Conservation (phyloP, 2,113 vertebrate species). For the Marmota flaviventris region DNA sequence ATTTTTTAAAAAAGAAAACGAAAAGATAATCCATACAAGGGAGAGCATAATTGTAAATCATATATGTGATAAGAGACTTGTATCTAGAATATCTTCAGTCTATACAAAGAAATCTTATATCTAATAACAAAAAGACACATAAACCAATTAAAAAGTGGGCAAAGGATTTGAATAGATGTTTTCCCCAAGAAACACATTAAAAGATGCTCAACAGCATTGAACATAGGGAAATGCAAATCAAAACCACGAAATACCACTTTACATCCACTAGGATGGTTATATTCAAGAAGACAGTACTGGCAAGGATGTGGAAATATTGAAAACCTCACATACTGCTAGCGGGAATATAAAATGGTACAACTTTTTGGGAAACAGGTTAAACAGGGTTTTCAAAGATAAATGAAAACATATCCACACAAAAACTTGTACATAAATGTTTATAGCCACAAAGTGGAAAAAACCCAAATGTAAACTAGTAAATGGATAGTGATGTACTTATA, state of each 20-base stretch:
- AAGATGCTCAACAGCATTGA: not conserved
- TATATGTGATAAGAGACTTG: not conserved
- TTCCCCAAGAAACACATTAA: not conserved
- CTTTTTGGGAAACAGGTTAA: not conserved
- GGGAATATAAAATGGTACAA: not conserved
- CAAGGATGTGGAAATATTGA: not conserved
- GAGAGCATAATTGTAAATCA: not conserved
- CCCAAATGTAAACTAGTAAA: not conserved
- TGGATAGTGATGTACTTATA: not conserved
- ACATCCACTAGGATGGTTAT: not conserved
- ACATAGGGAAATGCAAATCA: not conserved
- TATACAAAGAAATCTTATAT: not conserved
- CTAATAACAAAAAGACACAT: not conserved
- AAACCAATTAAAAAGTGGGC: not conserved
- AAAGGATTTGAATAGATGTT: not conserved
- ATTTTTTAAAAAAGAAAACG: not conserved
- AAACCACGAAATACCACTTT: not conserved
- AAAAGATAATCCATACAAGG: not conserved
- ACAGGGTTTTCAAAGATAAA: slow-evolving; percentile 8
- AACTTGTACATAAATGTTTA: not conserved
- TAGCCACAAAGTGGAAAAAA: not conserved
- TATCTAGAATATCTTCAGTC: not conserved
- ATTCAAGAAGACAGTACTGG: too few relatives aligned
- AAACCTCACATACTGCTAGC: not conserved
- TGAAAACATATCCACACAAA: not conserved